Evolutionary conservation across 2,888 invertebrate species (phyloP), one percentile per base, ranked within the genome.

Genomic region (Drosophila leonis): DNA sequence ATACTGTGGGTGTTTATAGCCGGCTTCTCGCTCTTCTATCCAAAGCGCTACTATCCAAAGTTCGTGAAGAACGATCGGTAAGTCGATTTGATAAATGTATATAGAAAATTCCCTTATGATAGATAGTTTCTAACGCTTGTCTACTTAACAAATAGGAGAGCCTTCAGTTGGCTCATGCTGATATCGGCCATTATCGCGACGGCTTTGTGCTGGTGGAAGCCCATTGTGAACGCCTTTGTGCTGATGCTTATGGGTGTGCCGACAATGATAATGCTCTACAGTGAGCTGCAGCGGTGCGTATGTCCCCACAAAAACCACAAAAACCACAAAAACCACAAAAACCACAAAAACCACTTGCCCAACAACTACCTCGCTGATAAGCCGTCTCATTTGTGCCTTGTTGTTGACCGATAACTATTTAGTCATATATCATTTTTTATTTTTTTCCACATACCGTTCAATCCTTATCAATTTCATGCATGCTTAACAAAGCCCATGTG

Each of bases 1-100:
- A 97, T 97, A 90, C 91, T 97, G 51, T 97, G 97, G 97, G 95
- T 97, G 2, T 95, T 96, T 81, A 95, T 96, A 94, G 96, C 96
- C 27, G 96, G 95, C 7, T 95, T 96, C 90, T 95, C 96, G 39
- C 94, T 97, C 93, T 97, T 96, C 93, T 94, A 95, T 64, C 96
- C 96, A 31, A 94, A 94, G 87, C 94, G 95, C 91, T 94, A 95
- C 90, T 96, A 96, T 85, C 96, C 96, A 13, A 94, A 94, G 80
- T 95, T 95, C 88, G 94, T 95, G 66, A 93, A 94, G 75, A 95
- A 95, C 70, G 95, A 95, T 90, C 94, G 95, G 96, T 95, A 92
- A 93, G 93, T 91, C 51, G 33, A 1, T 31, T 48, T 48, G 8
- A 29, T 9, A 27, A 39, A 9, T 29, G 27, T 0, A 31, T 31